Base-by-base conservation (phyloP, 2,797 vertebrate species). In the Xenops minutus region DNA sequence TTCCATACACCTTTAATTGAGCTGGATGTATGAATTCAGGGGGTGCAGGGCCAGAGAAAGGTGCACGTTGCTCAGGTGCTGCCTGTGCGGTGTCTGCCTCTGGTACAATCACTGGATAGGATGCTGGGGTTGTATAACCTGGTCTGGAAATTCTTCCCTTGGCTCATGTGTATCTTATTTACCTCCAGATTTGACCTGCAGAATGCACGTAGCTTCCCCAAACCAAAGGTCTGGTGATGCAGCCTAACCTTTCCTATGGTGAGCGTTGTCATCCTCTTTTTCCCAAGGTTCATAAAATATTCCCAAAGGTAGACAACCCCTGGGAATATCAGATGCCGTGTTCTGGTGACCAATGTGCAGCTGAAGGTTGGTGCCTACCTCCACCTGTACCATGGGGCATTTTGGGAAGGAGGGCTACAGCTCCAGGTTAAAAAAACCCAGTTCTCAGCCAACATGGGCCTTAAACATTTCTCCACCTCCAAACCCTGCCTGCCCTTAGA, bases 1-100 rank as follows among this genome's bases (percentile, higher is more conserved):
- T 2, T 2, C 22, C 0, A 1, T 10, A 7, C 14, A 17, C 30
- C 34, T 84, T 46, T 29, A 55, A 15, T n/a, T 37, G 77, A 18
- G 67, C 49, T 67, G 55, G 36, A 29, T 23, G 44, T 37, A 8
- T 11, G 17, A 12, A 27, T 56, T 71, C n/a, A 8, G 44, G 8
- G 36, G 24, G 34, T 66, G 10, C 24, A 30, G 58, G 30, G 68
- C 34, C 6, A 54, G 37, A 72, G 51, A 34, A 66, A 44, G 54
- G 27, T 2, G 3, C 34, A 13, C 0, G 7, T 59, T 88, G 36
- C 51, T 62, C 36, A 17, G 52, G 44, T 37, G 29, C 58, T 84
- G 78, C 44, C 80, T 66, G 11, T 56, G 73, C 55, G 48, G 20
- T 39, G 8, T 23, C 63, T 62, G 59, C 39, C 54, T 49, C 61